Evolutionary conservation across 1,140 invertebrate species (phyloP), one percentile per base, ranked within the genome.

Genomic region (Neodiprion lecontei): DNA sequence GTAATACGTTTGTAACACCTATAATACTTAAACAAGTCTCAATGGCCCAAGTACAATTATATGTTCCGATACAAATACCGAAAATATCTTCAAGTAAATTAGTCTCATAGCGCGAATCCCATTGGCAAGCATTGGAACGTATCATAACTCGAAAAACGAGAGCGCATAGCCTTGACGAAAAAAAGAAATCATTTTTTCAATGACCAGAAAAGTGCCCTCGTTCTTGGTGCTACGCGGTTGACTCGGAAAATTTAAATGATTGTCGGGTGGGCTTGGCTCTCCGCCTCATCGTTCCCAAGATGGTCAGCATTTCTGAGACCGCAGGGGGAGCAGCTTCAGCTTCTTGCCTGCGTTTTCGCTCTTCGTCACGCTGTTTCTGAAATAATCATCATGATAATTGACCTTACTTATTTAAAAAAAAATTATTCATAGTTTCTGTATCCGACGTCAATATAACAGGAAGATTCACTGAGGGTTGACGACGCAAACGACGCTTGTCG

Each of bases 271-370:
- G 82, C 23, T 87, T 90, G 4, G 89, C 88, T 75, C 91, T 86
- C 77, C 92, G 88, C 78, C 92, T 86, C 82, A 94, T 88, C 5
- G 92, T 94, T 11, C 93, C 92, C 14, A 94, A 87, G 73, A 94
- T 93, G 79, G 91, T 92, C 48, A 93, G 87, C 91, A 94, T 92
- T 82, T 94, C 93, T 73, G 91, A 91, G 2, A 94, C 91, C 5
- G 92, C 92, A 21, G 92, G 91, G 0, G 92, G 91, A 10, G 88
- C 83, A 28, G 40, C 83, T 74, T 87, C 83, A 10, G 80, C 83
- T 72, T 90, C 90, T 74, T 92, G 91, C 69, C 90, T 89, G 53
- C 90, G 89, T 69, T 89, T 90, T 72, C 90, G 91, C 76, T 90
- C 88, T 79, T 92, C 90, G 85, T 90, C 85, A 76, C 80, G 85